phyloP scores from a whole-genome alignment of 2,113 vertebrate genomes.

The Leptodactylus fuscus region DNA sequence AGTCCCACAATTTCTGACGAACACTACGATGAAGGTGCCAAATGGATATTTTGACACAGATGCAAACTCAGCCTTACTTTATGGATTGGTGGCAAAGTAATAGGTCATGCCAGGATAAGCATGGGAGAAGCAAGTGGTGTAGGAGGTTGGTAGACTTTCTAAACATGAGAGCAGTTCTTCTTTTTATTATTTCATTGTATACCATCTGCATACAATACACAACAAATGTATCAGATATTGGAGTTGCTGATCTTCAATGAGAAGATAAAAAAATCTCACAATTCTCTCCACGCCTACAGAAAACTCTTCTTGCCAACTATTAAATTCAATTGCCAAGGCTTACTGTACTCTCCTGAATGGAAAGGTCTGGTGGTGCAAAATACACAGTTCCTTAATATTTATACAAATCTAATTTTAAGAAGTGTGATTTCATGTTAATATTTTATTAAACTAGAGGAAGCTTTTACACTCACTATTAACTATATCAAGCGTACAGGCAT shows the following conservation, averaged over 20 bases:
- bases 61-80: no score
- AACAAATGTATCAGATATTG: neutral
- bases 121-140: no score
- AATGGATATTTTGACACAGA: no score
- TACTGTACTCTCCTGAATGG: constrained; percentile 2
- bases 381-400: neutral
- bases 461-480: neutral
- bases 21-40: no score
- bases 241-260: neutral
- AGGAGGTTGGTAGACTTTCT: no score
- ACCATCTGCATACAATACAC: neutral
- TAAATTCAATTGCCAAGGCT: neutral
- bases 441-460: neutral
- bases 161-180: no score
- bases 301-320: constrained; percentile 7
- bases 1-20: no score
- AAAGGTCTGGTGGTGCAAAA: neutral
- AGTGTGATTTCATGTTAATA: neutral
- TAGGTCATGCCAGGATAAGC: no score
- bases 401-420: neutral
- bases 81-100: no score
- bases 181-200: neutral
- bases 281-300: constrained; percentile 18
- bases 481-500: constrained; percentile 31
- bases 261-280: neutral